Base-by-base conservation (phyloP, 2,113 vertebrate genomes). In the Forbesichthys agassizii region DNA sequence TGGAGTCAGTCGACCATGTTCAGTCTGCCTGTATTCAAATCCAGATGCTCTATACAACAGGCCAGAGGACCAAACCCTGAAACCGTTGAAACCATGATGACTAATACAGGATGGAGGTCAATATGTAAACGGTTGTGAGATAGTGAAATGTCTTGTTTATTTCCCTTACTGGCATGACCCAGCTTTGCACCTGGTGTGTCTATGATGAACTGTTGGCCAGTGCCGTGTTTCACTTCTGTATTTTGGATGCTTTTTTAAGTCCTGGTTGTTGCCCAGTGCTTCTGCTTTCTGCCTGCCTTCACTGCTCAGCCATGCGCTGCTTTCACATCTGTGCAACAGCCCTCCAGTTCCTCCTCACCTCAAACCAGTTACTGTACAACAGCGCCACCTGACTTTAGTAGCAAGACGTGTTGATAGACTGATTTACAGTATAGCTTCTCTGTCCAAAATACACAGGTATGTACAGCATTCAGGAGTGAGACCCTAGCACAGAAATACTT, bases 281-380 rank as follows among this genome's bases (percentile, higher is more conserved):
- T 80, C 75, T 49, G 73, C 80, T 71, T 64, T 76, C 86, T 81
- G 75, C 75, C 63, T 16, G 58, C 68, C 33, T 47, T 82, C 73
- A 71, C 83, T 66, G 4, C 80, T 86, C 81, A 81, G 79, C 75
- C 69, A 36, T 83, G 61, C 74, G 66, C 73, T 63, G 55, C 63
- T 65, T 42, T 69, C 51, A 78, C 71, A 67, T 82, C 73, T 88
- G 79, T 66, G 53, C 49, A 71, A 78, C 73, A 49, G 55, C 72
- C 64, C 64, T 59, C 14, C 55, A 70, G 59, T 47, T 16, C 9
- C 71, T 85, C 78, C 71, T 85, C 78, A 42, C 77, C 75, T 71
- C 68, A 9, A 16, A 64, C 13, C 49, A 73, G 11, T 59, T 9
- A 49, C n/a, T 48, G 3, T 66, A 12, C 62, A 73, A 68, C 46